phyloP scores from a whole-genome alignment of 1,140 invertebrate species.

The Trialeurodes vaporariorum region DNA sequence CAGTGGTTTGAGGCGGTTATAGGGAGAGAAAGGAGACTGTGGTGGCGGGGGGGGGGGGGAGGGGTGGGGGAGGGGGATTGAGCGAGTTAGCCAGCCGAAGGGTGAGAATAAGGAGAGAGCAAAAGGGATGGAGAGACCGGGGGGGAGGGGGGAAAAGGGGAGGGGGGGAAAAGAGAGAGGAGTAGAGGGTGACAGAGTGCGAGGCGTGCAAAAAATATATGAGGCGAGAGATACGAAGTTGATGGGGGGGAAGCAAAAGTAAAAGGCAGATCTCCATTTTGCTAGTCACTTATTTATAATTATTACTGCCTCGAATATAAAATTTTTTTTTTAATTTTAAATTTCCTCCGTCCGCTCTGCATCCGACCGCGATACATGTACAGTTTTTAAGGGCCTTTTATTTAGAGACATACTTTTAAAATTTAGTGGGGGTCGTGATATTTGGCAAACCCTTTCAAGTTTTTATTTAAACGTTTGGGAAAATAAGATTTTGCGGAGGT shows the following conservation, averaged over 20 bases:
- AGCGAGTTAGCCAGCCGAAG: too few relatives aligned
- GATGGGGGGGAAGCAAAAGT: not conserved
- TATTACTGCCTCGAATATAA: not conserved
- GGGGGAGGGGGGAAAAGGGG: not conserved
- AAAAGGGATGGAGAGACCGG: not conserved
- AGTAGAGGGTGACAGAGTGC: not conserved
- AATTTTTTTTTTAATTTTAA: not conserved
- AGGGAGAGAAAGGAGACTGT: too few relatives aligned
- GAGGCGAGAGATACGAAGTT: not conserved
- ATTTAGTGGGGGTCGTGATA: too few relatives aligned
- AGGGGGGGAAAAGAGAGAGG: not conserved
- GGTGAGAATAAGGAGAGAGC: too few relatives aligned
- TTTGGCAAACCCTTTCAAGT: too few relatives aligned
- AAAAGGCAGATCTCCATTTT: not conserved
- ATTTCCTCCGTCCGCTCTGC: not conserved
- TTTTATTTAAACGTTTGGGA: too few relatives aligned
- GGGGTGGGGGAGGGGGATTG: too few relatives aligned
- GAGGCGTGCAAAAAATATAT: not conserved
- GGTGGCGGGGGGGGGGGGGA: too few relatives aligned
- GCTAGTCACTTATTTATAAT: not conserved
- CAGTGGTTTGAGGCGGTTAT: too few relatives aligned
- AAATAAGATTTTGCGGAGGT: too few relatives aligned
- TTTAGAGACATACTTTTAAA: too few relatives aligned
- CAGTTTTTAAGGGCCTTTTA: too few relatives aligned
- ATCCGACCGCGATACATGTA: not conserved